Base-by-base conservation (phyloP, 2,888 invertebrate genomes). In the Bimastos eiseni region DNA sequence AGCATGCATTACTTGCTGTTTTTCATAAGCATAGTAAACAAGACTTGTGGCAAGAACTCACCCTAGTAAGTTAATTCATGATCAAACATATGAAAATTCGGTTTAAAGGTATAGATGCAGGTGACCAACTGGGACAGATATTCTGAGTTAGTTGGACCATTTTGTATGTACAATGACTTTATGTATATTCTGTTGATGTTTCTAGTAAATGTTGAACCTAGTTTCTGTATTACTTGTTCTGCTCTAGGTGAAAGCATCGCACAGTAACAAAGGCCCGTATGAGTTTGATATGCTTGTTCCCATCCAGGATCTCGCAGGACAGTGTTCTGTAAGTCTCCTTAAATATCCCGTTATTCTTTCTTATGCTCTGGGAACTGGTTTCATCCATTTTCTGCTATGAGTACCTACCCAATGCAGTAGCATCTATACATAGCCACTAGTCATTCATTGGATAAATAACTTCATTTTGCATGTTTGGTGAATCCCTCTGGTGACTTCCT, bases 251-350 rank as follows among this genome's bases (percentile, higher is more conserved):
- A 98, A 99, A 95, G 98, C 98, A 0, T 97, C 98, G 0, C 98
- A 98, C 94, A 98, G 98, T 91, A 98, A 99, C 95, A 99, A 99
- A 94, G 99, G 99, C 0, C 99, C 98, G 0, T 98, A 98, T 94
- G 99, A 99, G 95, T 99, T 99, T 95, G 97, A 98, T 90, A 97
- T 97, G 92, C 96, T 99, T 38, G 97, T 98, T 94, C 97, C 98
- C 93, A 97, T 99, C 0, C 96, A 96, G 93, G 98, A 97, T 94
- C 96, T 98, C 93, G 97, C 96, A 91, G 97, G 91, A 15, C 92
- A 92, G 83, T 91, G 92, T 44, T 89, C 89, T 44, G 92, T 92
- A 83, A 91, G 91, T 90, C n/a, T n/a, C 49, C 24, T n/a, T n/a
- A n/a, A 70, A 70, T 70, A n/a, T 70, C 11, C 70, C n/a, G 3